Conservation (phyloP, 2,113 vertebrate genomes). For the Epinephelus fuscoguttatus region DNA sequence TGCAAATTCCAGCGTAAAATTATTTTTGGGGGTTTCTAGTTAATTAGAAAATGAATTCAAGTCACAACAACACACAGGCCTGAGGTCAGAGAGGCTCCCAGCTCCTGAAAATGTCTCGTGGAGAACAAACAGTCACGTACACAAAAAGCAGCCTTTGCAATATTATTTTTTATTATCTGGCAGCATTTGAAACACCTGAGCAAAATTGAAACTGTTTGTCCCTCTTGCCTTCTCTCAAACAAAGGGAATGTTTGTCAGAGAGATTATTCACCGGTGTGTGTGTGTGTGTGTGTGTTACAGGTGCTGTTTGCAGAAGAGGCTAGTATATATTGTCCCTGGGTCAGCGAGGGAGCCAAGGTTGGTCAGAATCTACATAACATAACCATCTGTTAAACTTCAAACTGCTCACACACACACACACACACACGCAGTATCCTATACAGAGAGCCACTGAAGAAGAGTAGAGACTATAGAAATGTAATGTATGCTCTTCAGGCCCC, state of each 20-base stretch:
- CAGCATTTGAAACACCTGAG: slow-evolving; percentile 56
- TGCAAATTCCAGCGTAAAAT: slow-evolving; percentile 57
- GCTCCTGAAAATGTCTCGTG: slow-evolving; percentile 14
- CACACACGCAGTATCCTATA: slow-evolving; percentile 11
- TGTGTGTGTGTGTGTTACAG: slow-evolving; percentile 72
- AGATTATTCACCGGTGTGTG: slow-evolving; percentile 55
- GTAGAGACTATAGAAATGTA: slow-evolving; percentile 62
- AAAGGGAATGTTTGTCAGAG: slow-evolving; percentile 58
- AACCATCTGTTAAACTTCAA: slow-evolving; percentile 83
- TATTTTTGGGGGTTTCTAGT: slow-evolving; percentile 47
- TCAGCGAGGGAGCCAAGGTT: slow-evolving; percentile 62
- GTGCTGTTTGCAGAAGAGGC: slow-evolving; percentile 70
- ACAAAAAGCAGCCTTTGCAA: slow-evolving; percentile 39
- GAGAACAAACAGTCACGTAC: slow-evolving; percentile 52
- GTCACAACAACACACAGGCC: slow-evolving; percentile 60
- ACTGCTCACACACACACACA: slow-evolving; percentile 49
- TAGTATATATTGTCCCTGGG: slow-evolving; percentile 67
- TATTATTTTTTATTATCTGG: slow-evolving; percentile 55
- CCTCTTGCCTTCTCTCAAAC: slow-evolving; percentile 49
- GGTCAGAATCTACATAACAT: slow-evolving; percentile 77
- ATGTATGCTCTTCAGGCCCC: slow-evolving; percentile 64
- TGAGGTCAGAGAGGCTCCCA: slow-evolving; percentile 49
- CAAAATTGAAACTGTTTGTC: slow-evolving; percentile 62
- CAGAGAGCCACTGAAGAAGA: slow-evolving; percentile 34
- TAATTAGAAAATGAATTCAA: slow-evolving; percentile 72